Evolutionary conservation across 2,113 vertebrate genomes (phyloP), one percentile per base, ranked within the genome.

Genomic region (Hippocampus zosterae): DNA sequence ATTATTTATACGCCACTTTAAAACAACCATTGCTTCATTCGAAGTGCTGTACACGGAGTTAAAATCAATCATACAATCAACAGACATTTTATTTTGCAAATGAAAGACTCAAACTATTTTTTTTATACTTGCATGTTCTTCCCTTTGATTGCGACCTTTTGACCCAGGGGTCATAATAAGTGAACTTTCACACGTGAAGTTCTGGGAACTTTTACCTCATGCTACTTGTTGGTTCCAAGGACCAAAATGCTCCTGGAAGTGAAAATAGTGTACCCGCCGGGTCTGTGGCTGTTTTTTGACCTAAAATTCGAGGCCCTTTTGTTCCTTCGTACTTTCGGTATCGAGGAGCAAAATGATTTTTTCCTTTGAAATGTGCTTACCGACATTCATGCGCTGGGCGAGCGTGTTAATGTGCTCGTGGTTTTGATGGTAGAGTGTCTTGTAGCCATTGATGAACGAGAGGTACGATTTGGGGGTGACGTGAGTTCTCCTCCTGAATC

Each of bases 391-490:
- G 57, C 91, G 92, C 66, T 95, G 91, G 21, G 93, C 92, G 72
- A 95, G 92, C 5, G 91, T 92, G 68, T 91, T 90, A 63, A 95
- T 94, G 37, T 62, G 87, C 3, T 79, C 27, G 78, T 94, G 69
- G 69, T 95, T 95, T 66, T 94, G 93, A 25, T 81, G 1, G 69
- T 96, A 96, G 70, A 96, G 87, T 3, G 81, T 73, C 87, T 94
- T 94, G 79, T 93, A 94, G 65, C 92, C 88, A 80, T 84, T 88
- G 71, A 94, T 88, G 73, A 94, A 94, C 9, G 93, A 93, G n/a
- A 94, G 83, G 73, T 93, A 94, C 48, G 93, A 94, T 77, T 94
- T 94, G 67, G 93, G 93, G 25, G 93, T 94, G 69, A 94, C 93
- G 62, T 92, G 92, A 18, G 88, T 92, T 80, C 85, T 88, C 67